phyloP scores from a whole-genome alignment of 2,113 vertebrate species.

The Tragelaphus strepsiceros region DNA sequence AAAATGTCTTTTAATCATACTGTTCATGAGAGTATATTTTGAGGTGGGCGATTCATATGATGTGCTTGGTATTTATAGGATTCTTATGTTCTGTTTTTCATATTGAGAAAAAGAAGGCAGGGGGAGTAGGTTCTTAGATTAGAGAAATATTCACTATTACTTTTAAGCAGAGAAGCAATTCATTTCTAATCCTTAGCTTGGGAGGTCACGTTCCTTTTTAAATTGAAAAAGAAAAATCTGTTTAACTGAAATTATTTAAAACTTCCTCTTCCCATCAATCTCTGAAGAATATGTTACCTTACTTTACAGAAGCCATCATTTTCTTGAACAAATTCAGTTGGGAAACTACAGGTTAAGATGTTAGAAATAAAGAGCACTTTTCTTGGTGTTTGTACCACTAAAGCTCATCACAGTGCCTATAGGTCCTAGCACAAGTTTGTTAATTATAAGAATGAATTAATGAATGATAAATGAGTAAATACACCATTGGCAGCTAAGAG shows the following conservation, averaged over 20 bases:
- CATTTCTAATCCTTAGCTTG: constrained; percentile 37
- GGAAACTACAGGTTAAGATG: neutral
- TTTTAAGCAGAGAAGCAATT: constrained; percentile 35
- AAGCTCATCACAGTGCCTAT: neutral
- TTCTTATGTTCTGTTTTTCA: constrained; percentile 12
- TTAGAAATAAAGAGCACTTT: neutral
- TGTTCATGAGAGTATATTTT: constrained; percentile 32
- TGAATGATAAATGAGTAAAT: constrained; percentile 33
- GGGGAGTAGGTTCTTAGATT: neutral
- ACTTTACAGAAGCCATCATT: constrained; percentile 21
- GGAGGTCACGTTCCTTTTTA: constrained; percentile 45
- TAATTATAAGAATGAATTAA: constrained; percentile 18
- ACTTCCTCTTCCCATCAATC: constrained; percentile 43
- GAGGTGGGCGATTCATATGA: neutral
- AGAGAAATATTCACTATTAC: neutral
- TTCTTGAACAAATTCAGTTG: neutral
- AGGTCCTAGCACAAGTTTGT: neutral
- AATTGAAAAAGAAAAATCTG: constrained; percentile 46
- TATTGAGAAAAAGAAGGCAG: neutral
- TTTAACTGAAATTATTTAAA: constrained; percentile 52
- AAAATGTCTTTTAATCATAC: constrained; percentile 38
- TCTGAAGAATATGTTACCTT: constrained; percentile 19
- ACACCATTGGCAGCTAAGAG: neutral
- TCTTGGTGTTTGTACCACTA: neutral
- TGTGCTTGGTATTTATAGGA: neutral